A percentile compares a stretch with the other conserved stretches of the same genome.
Conservation (phyloP, 2,888 invertebrate species). For the Tetheella fluctuosa region DNA sequence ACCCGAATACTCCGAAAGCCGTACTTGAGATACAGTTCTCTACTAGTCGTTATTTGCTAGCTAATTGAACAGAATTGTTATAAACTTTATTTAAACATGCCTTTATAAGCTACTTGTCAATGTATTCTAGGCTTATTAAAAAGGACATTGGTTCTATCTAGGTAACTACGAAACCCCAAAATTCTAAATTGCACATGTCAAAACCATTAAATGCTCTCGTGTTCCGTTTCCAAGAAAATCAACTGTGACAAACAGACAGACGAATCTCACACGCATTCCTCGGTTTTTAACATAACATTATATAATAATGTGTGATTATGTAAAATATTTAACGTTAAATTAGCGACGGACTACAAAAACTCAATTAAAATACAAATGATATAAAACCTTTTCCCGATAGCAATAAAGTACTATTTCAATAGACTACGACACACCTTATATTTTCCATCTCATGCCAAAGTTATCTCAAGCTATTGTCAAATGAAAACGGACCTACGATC, state of each 20-base stretch:
- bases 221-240: neutral
- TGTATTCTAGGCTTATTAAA: too few relatives aligned
- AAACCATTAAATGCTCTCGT: neutral
- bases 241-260: slow-evolving; percentile 1
- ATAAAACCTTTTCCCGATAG: neutral
- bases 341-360: slow-evolving; percentile 6
- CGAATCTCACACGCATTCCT: slow-evolving; percentile 3
- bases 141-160: too few relatives aligned
- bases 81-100: too few relatives aligned
- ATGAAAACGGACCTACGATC: neutral
- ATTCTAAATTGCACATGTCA: neutral
- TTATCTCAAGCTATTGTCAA: neutral
- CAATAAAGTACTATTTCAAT: neutral
- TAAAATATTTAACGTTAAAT: slow-evolving; percentile 10
- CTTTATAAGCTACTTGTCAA: too few relatives aligned
- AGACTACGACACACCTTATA: neutral
- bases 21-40: too few relatives aligned
- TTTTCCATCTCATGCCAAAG: slow-evolving; percentile 2
- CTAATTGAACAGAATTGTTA: too few relatives aligned
- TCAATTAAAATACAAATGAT: neutral
- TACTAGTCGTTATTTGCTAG: too few relatives aligned
- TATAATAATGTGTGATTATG: slow-evolving; percentile 10
- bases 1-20: too few relatives aligned
- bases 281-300: slow-evolving; percentile 3
- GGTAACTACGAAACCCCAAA: neutral